Conservation (phyloP, 2,113 vertebrate genomes). For the Onychostruthus taczanowskii region DNA sequence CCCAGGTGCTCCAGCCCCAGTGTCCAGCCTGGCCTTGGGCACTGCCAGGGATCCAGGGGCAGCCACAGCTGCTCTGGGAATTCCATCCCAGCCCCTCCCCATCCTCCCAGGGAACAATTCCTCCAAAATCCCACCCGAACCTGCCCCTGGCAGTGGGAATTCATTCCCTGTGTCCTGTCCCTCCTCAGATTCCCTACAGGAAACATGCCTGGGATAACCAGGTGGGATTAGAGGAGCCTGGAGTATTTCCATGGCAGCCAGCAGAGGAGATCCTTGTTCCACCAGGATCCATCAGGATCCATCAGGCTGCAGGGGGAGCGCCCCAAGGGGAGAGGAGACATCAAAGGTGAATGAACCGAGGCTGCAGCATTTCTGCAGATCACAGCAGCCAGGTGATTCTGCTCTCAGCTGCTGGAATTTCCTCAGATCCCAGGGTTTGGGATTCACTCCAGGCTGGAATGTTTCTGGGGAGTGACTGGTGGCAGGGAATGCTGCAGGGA, state of each 20-base stretch:
- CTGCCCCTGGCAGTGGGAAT: neutral
- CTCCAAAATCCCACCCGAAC: neutral
- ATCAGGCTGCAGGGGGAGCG: neutral
- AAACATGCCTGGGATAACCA: neutral
- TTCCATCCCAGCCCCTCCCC: neutral
- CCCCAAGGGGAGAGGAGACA: neutral
- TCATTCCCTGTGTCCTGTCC: neutral
- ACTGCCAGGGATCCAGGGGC: neutral
- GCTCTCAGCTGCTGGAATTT: neutral
- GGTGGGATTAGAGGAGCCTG: neutral
- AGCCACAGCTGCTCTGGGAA: neutral
- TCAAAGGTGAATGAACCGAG: neutral
- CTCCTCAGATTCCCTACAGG: neutral
- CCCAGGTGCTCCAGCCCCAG: neutral
- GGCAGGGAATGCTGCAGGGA: neutral
- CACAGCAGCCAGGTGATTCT: neutral
- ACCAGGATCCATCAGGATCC: neutral
- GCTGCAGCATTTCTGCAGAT: neutral
- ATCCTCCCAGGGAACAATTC: neutral
- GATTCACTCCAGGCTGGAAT: neutral
- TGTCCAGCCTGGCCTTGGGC: neutral
- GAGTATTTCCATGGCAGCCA: neutral
- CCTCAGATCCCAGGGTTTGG: neutral
- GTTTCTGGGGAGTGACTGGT: neutral
- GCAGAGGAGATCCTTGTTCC: neutral